Conservation (phyloP, 2,113 vertebrate genomes). For the human (Homo sapiens) region DNA sequence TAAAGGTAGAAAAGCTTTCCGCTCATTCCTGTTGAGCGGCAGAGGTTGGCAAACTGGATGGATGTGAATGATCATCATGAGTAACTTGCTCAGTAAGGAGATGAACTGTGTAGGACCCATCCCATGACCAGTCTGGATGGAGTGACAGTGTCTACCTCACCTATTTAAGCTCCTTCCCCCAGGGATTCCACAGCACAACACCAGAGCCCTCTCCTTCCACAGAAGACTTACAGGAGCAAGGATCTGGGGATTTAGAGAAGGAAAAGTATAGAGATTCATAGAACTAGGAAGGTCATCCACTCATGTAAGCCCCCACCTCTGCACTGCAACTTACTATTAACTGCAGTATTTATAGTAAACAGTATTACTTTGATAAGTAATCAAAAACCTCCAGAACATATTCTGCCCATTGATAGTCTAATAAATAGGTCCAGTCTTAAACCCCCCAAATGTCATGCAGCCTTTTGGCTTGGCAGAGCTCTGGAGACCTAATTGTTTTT, state of each 20-base stretch:
- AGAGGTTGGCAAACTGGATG: not conserved
- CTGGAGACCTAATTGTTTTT: conserved; percentile 19
- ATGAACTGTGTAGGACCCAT: not conserved
- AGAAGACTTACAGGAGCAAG: not conserved
- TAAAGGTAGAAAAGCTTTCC: not conserved
- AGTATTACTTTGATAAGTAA: not conserved
- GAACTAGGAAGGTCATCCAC: not conserved
- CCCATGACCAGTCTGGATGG: not conserved
- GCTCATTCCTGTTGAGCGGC: not conserved
- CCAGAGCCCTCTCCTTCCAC: not conserved
- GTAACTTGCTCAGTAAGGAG: not conserved
- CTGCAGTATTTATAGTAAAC: not conserved
- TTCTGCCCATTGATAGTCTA: not conserved
- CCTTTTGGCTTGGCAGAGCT: not conserved
- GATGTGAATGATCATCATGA: not conserved
- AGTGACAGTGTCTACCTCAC: not conserved
- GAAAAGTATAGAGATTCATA: not conserved
- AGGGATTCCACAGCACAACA: not conserved
- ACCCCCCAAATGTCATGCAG: not conserved
- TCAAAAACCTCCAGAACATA: not conserved
- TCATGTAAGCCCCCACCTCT: not conserved
- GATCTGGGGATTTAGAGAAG: not conserved
- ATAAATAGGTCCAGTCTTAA: not conserved
- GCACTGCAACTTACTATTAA: not conserved
- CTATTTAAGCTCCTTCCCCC: not conserved